A percentile compares a stretch with the other conserved stretches of the same genome.
phyloP scores from a whole-genome alignment of 2,797 vertebrate genomes.

The Astyanax mexicanus region DNA sequence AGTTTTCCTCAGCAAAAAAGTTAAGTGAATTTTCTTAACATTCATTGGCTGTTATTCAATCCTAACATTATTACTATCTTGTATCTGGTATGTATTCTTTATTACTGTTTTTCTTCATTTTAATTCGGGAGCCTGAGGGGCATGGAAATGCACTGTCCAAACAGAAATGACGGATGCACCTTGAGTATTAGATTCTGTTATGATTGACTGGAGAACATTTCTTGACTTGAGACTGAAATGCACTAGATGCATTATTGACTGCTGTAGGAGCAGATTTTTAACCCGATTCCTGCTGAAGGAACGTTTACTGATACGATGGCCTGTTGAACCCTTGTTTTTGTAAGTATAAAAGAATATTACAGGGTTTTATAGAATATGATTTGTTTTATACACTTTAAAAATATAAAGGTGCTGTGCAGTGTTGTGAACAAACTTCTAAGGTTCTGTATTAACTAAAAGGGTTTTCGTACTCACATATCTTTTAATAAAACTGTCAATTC shows the following conservation, averaged over 20 bases:
- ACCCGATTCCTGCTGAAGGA: neutral
- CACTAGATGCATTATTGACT: neutral
- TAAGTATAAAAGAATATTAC: neutral
- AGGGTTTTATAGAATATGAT: too few species aligned
- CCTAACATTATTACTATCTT: constrained; percentile 62
- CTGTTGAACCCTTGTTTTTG: neutral
- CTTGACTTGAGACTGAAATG: neutral
- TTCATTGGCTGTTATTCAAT: constrained; percentile 63
- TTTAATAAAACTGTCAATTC: too few species aligned
- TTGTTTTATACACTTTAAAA: too few species aligned
- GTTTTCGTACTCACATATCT: too few species aligned
- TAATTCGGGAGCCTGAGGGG: constrained; percentile 45
- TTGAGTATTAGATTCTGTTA: constrained; percentile 37
- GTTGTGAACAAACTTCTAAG: too few species aligned
- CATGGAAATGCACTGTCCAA: constrained; percentile 59
- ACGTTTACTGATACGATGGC: neutral
- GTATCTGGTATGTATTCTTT: constrained; percentile 54
- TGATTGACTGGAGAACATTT: constrained; percentile 47
- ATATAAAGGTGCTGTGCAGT: too few species aligned
- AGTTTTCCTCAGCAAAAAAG: constrained; percentile 56
- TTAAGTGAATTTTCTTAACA: constrained; percentile 42
- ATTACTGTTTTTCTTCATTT: constrained; percentile 63
- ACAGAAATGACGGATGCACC: constrained; percentile 30
- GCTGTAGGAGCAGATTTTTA: neutral
- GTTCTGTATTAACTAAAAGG: too few species aligned